phyloP scores from a whole-genome alignment of 2,888 invertebrate genomes.

The Xestia sexstrigata region DNA sequence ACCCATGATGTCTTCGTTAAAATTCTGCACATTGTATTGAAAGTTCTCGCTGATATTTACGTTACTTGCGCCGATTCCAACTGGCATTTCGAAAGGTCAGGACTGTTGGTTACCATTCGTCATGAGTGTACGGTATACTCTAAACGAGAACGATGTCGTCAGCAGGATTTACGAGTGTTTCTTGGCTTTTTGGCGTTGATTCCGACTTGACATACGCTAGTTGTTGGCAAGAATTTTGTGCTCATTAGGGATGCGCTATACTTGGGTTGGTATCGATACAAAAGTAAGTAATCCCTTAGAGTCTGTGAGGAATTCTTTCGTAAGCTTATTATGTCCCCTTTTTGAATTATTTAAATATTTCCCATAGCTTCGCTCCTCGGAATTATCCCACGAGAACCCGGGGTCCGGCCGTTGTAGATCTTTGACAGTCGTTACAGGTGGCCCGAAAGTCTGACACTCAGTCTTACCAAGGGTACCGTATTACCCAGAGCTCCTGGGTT shows the following conservation, averaged over 20 bases:
- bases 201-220: conserved; percentile 29
- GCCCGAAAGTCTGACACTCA: neutral
- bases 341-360: too few species aligned
- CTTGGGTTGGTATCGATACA: neutral
- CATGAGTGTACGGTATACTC: conserved; percentile 22
- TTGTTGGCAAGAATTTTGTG: conserved; percentile 17
- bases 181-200: conserved; percentile 27
- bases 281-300: neutral
- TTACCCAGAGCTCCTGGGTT: neutral
- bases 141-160: conserved; percentile 53
- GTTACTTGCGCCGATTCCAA: conserved; percentile 45
- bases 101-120: conserved; percentile 48
- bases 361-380: too few species aligned
- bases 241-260: neutral
- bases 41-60: conserved; percentile 55
- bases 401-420: neutral
- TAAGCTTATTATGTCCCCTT: too few species aligned
- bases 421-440: neutral
- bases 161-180: conserved; percentile 37
- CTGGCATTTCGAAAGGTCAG: conserved; percentile 70
- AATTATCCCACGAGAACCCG: neutral
- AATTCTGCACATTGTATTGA: conserved; percentile 62
- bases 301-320: neutral
- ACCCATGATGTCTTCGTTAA: conserved; percentile 70
- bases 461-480: neutral